Conservation (phyloP, 2,113 vertebrate genomes). For the Halichoerus grypus region DNA sequence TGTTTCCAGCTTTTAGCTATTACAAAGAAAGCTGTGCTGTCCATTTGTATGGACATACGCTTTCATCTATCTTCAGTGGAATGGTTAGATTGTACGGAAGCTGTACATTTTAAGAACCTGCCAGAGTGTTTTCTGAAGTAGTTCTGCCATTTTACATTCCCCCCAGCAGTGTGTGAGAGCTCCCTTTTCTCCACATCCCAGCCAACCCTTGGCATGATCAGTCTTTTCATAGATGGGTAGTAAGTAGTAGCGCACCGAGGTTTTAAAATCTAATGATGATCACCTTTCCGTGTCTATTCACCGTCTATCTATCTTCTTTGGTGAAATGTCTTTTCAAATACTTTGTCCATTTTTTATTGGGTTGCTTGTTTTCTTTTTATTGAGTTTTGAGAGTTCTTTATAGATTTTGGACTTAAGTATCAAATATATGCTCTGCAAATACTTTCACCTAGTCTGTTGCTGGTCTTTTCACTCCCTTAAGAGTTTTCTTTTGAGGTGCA, state of each 20-base stretch:
- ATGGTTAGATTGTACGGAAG: not conserved
- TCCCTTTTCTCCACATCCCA: not conserved
- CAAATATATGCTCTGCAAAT: not conserved
- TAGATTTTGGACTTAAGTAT: slow-evolving; percentile 20
- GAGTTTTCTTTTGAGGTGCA: not conserved
- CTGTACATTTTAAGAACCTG: not conserved
- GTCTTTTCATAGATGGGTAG: not conserved
- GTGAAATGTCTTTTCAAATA: slow-evolving; percentile 10
- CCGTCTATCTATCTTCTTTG: not conserved
- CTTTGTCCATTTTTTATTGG: not conserved
- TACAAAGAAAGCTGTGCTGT: slow-evolving; percentile 22
- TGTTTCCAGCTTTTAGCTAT: not conserved
- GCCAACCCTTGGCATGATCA: not conserved
- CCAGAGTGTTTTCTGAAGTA: not conserved
- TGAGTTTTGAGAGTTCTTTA: slow-evolving; percentile 7
- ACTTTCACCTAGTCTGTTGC: not conserved
- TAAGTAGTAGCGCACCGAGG: not conserved
- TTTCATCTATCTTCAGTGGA: not conserved
- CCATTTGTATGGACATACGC: not conserved
- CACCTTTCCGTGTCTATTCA: not conserved
- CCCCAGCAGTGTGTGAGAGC: not conserved
- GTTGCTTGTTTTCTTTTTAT: slow-evolving; percentile 1
- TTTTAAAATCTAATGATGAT: slow-evolving; percentile 27
- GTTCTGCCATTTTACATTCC: not conserved
- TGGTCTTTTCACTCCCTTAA: not conserved